Evolutionary conservation across 30 jellyfish, hydroid and myxozoan species (phyloP).

Genomic region (Turritopsis dohrnii): DNA sequence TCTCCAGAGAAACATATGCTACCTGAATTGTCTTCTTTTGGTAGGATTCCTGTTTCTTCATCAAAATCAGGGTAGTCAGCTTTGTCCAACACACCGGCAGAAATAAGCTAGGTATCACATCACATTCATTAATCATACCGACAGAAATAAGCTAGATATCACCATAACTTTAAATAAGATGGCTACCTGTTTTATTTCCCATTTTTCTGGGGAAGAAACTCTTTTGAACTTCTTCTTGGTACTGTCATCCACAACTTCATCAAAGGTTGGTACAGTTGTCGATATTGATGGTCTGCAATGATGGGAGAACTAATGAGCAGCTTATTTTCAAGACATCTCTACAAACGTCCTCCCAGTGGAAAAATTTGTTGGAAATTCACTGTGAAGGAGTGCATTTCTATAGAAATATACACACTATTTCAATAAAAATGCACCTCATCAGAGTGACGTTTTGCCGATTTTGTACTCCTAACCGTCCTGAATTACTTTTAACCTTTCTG

Average conservation of each 20-base stretch:
- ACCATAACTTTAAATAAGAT: slow-evolving; percentile 6
- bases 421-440: too few species aligned
- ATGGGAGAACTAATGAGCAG: neutral
- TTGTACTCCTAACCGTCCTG: too few species aligned
- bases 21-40: slow-evolving; percentile 96
- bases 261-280: slow-evolving; percentile 61
- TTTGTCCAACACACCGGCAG: slow-evolving; percentile 98
- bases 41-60: slow-evolving; percentile 98
- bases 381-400: too few species aligned
- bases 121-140: too few species aligned
- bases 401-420: too few species aligned
- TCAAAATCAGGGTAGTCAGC: slow-evolving; percentile 98
- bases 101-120: slow-evolving; percentile 54
- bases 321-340: neutral
- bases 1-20: neutral
- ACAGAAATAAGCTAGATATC: slow-evolving; percentile 81
- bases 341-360: too few species aligned
- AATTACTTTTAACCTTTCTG: too few species aligned
- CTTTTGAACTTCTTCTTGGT: slow-evolving; percentile 80
- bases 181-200: slow-evolving; percentile 95
- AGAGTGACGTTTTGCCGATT: too few species aligned
- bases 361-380: too few species aligned
- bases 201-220: slow-evolving; percentile 97
- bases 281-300: slow-evolving; percentile 72
- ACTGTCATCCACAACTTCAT: slow-evolving; percentile 47